Conservation (phyloP, 2,888 invertebrate species). For the Torymus texanus region DNA sequence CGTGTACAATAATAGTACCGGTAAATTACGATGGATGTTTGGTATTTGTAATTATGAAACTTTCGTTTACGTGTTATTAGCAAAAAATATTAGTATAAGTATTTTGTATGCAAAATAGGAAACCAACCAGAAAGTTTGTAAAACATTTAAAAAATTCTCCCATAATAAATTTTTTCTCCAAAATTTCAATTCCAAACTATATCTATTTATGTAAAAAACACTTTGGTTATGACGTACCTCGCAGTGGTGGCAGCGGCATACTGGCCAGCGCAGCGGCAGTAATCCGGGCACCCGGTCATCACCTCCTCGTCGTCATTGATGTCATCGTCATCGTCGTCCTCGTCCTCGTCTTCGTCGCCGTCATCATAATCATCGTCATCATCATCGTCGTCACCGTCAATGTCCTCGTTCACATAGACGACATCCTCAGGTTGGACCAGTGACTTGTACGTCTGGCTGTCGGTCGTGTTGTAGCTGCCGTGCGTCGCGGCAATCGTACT, state of each 20-base stretch:
- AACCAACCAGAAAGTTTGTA: too few relatives aligned
- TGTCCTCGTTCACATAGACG: conserved; percentile 52
- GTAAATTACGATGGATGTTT: too few relatives aligned
- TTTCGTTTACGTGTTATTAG: too few relatives aligned
- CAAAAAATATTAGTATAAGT: too few relatives aligned
- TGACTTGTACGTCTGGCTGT: conserved; percentile 61
- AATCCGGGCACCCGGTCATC: conserved; percentile 68
- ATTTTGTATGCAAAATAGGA: too few relatives aligned
- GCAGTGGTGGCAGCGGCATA: conserved; percentile 69
- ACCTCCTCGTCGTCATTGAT: conserved; percentile 66
- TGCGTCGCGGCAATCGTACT: conserved; percentile 47
- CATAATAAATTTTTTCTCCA: too few relatives aligned
- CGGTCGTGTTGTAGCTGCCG: conserved; percentile 49
- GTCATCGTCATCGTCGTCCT: conserved; percentile 63
- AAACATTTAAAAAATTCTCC: too few relatives aligned
- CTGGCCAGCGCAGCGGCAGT: conserved; percentile 68
- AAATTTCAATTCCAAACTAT: too few relatives aligned
- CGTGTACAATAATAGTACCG: too few relatives aligned
- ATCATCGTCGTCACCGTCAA: conserved; percentile 52
- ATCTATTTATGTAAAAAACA: not conserved
- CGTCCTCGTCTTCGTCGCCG: conserved; percentile 61
- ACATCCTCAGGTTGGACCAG: conserved; percentile 64
- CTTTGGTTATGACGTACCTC: conserved; percentile 59
- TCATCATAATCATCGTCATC: conserved; percentile 62
- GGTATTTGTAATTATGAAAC: too few relatives aligned